Percentiles rank a stretch among this genome's conserved stretches.
These are phyloP conservation scores for Tortrix viridana DNA, from an alignment of 2,888 invertebrate genomes.

Conservation along the genomic window DNA sequence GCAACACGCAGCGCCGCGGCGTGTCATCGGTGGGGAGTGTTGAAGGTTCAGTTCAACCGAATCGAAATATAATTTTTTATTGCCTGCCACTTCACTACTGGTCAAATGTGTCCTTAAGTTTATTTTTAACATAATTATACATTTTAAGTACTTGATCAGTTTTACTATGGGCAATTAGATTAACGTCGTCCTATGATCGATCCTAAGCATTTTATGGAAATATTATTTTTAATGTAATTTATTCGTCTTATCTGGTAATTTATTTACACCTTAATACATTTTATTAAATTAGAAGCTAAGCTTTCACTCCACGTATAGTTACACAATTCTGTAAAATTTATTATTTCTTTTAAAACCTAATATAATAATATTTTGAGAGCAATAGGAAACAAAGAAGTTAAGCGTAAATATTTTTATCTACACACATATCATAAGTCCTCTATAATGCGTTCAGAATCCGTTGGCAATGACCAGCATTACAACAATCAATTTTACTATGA, in stretches of 20 bases:
- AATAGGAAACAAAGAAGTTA: conserved; percentile 50
- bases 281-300: conserved; percentile 39
- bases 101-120: not conserved
- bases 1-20: no score
- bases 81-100: conserved; percentile 10
- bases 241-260: conserved; percentile 44
- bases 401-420: conserved; percentile 53
- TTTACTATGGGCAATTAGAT: conserved; percentile 5
- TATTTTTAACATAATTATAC: not conserved
- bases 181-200: conserved; percentile 3
- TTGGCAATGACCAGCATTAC: no score
- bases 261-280: conserved; percentile 44
- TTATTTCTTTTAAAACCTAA: conserved; percentile 32
- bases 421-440: no score
- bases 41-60: not conserved
- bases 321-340: conserved; percentile 37
- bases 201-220: not conserved
- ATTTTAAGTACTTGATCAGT: not conserved
- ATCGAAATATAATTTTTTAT: conserved; percentile 3
- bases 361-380: conserved; percentile 43
- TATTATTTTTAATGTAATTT: conserved; percentile 27
- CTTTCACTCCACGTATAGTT: conserved; percentile 38
- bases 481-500: no score
- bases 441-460: no score
- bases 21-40: no score